Evolutionary conservation across 2,888 invertebrate species (phyloP), one percentile per base, ranked within the genome.

Genomic region (Dione juno): DNA sequence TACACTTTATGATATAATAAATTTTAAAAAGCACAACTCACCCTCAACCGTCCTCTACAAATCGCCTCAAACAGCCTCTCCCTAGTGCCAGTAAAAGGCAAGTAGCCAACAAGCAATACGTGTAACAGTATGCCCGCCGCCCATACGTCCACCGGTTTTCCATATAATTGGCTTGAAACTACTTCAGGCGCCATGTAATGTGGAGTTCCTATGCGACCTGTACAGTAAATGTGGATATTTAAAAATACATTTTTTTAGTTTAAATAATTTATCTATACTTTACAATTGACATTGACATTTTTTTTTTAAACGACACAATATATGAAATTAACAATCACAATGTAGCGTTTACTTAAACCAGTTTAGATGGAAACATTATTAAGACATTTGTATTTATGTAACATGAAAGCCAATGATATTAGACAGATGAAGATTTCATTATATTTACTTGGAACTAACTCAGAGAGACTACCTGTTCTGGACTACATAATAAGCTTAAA

Each of bases 181-280:
- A 99, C 97, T 93, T 99, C 99, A 0, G 99, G 99, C 1, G 99
- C 97, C 98, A 99, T 99, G 89, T 98, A 99, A 89, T 98, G 98
- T 14, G 99, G 98, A 70, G 98, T 98, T 48, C 99, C 99, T 73
- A 99, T 97, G 75, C 98, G 96, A 87, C 97, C 98, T 98, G 90
- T 6, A 58, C 16, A 3, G 16, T 48, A 16, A 35, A 35, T 35
- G 6, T 19, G 3, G 1, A 19, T 50, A 8, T 50, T 64, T 50
- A n/a, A 19, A 21, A 11, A 50, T 11, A 50, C 19, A 19, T 19
- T 10, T 19, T 10, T 14, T 48, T 40, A 0, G 9, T 48, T 48
- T 16, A 16, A 10, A 16, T 19, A 28, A 28, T 16, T 48, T 9
- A 48, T 16, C 16, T 3, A 3, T 50, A 10, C 16, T 50, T 50